Conservation (phyloP, 2,797 vertebrate genomes). For the Myotis daubentonii region DNA sequence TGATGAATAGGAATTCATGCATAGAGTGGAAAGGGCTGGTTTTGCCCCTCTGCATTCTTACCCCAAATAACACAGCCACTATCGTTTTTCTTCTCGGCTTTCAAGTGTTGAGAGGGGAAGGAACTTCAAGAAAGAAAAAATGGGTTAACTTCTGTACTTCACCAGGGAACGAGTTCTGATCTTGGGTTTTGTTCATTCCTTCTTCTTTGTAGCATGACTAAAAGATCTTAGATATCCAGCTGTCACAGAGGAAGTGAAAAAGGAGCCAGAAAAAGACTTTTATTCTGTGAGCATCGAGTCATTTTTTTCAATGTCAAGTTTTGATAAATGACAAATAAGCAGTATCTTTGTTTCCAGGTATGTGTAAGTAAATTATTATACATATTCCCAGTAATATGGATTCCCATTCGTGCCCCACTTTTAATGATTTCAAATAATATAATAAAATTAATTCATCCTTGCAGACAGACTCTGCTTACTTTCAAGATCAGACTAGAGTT, state of each 20-base stretch:
- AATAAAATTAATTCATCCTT: background rate
- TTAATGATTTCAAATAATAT: background rate
- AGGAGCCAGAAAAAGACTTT: background rate
- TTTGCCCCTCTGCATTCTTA: background rate
- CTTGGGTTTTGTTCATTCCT: constrained; percentile 6
- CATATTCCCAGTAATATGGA: background rate
- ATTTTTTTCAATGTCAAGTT: background rate
- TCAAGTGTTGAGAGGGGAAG: background rate
- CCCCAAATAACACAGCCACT: background rate
- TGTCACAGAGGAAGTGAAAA: constrained; percentile 49
- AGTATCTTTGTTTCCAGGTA: background rate
- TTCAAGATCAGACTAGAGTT: background rate
- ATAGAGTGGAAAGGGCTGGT: background rate
- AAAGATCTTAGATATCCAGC: constrained; percentile 39
- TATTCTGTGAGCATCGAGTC: background rate
- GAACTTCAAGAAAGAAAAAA: background rate
- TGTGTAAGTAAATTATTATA: background rate
- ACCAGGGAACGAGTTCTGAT: constrained; percentile 4
- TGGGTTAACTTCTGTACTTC: background rate
- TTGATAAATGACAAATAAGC: background rate
- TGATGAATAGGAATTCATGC: background rate
- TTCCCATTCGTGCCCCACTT: background rate
- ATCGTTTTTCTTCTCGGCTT: background rate
- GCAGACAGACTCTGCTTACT: background rate
- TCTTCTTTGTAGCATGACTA: background rate